These are phyloP conservation scores for Sphaerophoria rueppellii DNA, from an alignment of 2,888 invertebrate genomes.

Conservation along the genomic window DNA sequence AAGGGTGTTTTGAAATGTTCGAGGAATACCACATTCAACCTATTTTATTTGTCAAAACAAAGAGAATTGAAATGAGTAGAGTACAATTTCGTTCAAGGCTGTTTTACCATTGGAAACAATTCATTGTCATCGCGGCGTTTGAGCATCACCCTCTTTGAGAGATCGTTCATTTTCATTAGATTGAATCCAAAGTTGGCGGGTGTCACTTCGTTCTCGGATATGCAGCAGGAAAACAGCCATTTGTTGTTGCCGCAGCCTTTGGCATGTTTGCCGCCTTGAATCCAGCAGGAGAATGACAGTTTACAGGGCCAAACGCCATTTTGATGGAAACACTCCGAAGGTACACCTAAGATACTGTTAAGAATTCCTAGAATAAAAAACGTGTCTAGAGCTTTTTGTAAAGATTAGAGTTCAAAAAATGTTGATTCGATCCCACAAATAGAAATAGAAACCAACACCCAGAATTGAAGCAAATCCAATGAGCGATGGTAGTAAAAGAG, in stretches of 20 bases:
- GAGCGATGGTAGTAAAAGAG: too few relatives aligned
- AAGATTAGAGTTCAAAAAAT: too few relatives aligned
- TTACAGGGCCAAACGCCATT: conserved; percentile 86
- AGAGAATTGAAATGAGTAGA: neutral
- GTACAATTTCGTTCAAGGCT: neutral
- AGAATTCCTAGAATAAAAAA: conserved; percentile 77
- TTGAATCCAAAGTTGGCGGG: conserved; percentile 78
- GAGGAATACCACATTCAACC: conserved; percentile 87
- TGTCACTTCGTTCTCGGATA: conserved; percentile 79
- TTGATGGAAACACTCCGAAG: conserved; percentile 82
- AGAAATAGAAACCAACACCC: too few relatives aligned
- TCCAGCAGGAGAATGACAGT: conserved; percentile 88
- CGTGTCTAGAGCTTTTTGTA: neutral
- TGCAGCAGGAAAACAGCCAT: conserved; percentile 89
- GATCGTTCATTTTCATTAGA: conserved; percentile 76
- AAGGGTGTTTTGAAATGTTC: conserved; percentile 83
- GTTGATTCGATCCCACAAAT: too few relatives aligned
- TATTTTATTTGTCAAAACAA: conserved; percentile 74
- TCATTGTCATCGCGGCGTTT: conserved; percentile 81
- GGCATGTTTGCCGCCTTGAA: conserved; percentile 87
- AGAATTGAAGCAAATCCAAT: too few relatives aligned
- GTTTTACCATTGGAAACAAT: conserved; percentile 75
- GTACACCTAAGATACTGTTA: conserved; percentile 80
- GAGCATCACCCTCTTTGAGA: conserved; percentile 80
- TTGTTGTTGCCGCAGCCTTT: conserved; percentile 87